Evolutionary conservation across 1,140 invertebrate species (phyloP), one percentile per base, ranked within the genome.

Genomic region (Anoplolepis gracilipes): DNA sequence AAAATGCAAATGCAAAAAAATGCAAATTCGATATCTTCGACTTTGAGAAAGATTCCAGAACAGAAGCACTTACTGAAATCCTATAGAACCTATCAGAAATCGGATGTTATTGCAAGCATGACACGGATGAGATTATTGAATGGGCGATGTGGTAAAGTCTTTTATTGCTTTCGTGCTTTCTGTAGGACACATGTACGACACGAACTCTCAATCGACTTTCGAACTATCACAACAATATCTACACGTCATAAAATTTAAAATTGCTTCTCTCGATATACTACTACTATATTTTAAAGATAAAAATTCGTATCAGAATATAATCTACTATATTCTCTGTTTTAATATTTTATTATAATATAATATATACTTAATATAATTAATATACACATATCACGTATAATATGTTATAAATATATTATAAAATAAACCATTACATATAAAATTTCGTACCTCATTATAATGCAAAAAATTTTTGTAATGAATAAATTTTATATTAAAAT

Each of bases 1-100:
- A 79, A 69, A 79, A 79, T 79, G 76, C 42, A 67, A 78, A 78
- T 79, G 61, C 76, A 78, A 78, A 67, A 64, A 78, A 65, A 79
- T 79, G 77, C 69, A 82, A 82, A 72, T 73, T 82, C 79, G 36
- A 82, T 82, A 82, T 82, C 77, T 69, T 30, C 53, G 79, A 73
- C 39, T 82, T 82, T 49, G 79, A 73, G 36, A 67, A 73, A 49
- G 73, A 87, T 73, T 84, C 65, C 67, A 22, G 30, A 42, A 70
- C 61, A 53, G 57, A 65, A 36, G 49, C 33, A n/a, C 36, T 67
- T 19, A 39, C 75, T 67, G 13, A 19, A 19, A 49, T 49, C 53
- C n/a, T 30, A 85, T n/a, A n/a, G n/a, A n/a, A n/a, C 55, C 59
- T 81, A 88, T 88, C 69, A 81, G 69, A 85, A 88, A 88, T 88